Evolutionary conservation across 2,797 vertebrate species (phyloP).

Genomic region (Dipus sagitta): DNA sequence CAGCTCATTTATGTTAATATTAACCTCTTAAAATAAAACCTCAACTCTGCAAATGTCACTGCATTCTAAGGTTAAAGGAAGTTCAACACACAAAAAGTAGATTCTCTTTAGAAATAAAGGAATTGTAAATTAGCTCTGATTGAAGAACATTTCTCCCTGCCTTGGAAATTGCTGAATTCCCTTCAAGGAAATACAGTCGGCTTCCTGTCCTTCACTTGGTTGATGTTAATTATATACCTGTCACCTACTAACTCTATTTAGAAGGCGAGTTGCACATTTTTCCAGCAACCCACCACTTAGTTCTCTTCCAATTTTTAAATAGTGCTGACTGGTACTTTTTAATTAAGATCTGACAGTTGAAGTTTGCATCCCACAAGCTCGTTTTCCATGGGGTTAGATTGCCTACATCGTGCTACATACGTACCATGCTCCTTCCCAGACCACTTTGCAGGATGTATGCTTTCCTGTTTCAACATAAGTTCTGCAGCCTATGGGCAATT

Average conservation of each 20-base stretch:
- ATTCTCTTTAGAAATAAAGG: slow-evolving; percentile 77
- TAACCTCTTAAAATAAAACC: slow-evolving; percentile 53
- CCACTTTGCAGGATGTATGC: neutral
- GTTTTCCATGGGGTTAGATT: slow-evolving; percentile 79
- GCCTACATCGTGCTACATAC: slow-evolving; percentile 67
- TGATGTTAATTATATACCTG: slow-evolving; percentile 89
- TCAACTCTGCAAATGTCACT: slow-evolving; percentile 40
- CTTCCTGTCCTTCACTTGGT: slow-evolving; percentile 85
- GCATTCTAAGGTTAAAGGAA: slow-evolving; percentile 72
- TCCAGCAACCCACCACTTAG: slow-evolving; percentile 88
- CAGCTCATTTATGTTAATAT: slow-evolving; percentile 56
- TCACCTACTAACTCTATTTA: slow-evolving; percentile 87
- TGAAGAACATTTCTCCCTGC: slow-evolving; percentile 75
- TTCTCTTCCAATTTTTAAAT: slow-evolving; percentile 88
- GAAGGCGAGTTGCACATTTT: slow-evolving; percentile 83
- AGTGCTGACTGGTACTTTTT: slow-evolving; percentile 89
- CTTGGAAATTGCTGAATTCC: slow-evolving; percentile 80
- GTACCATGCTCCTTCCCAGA: neutral
- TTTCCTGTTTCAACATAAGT: neutral
- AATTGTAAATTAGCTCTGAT: slow-evolving; percentile 81
- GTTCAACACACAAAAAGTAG: slow-evolving; percentile 67
- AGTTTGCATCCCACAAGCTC: slow-evolving; percentile 90
- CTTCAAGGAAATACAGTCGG: slow-evolving; percentile 69
- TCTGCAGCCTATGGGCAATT: slow-evolving; percentile 32
- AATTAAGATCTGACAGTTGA: slow-evolving; percentile 89